Base-by-base conservation (phyloP, 2,113 vertebrate species). In the Albula goreensis region DNA sequence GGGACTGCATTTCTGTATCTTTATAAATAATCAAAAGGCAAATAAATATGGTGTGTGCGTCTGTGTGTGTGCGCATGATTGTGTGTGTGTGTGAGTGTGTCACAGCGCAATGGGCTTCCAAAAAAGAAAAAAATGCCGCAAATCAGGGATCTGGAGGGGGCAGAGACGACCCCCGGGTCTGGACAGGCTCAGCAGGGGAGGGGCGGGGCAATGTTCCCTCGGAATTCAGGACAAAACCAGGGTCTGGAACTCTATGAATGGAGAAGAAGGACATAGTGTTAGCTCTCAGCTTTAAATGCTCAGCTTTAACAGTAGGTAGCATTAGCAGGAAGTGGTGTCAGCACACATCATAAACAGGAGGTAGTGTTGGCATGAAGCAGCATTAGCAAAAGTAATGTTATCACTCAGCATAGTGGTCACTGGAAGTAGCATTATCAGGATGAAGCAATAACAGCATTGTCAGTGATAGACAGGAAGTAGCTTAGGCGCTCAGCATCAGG, bases 221-320 rank as follows among this genome's bases (percentile, higher is more conserved):
- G 49, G 52, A 13, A 15, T 94, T 96, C 96, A 99, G 92, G 97
- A 96, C 89, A 96, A 92, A 81, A 99, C 97, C 96, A 98, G 93
- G 92, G 96, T 95, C 91, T 97, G 96, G 94, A 99, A 99, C 94
- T 99, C 98, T 99, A 95, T 89, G 86, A 92, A 89, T 92, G 81
- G 25, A 89, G 87, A 7, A 81, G 88, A 49, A 87, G 4, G 80
- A 17, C 6, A n/a, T n/a, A 41, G 51, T 6, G 19, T 50, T 60
- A 48, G 63, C 41, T 78, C 5, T 57, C 3, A 41, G 63, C 25
- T 84, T 15, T 70, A 10, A 74, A 66, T 7, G 1, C 60, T 66
- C 17, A 60, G 56, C 56, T 15, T 60, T 3, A 66, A 19, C 60
- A 66, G 60, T 15, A 66, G 22, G 60, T 3, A 19, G 60, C 7